These are phyloP conservation scores for Enteromius paludinosus DNA, from an alignment of 2,797 vertebrate species.

Conservation along the genomic window DNA sequence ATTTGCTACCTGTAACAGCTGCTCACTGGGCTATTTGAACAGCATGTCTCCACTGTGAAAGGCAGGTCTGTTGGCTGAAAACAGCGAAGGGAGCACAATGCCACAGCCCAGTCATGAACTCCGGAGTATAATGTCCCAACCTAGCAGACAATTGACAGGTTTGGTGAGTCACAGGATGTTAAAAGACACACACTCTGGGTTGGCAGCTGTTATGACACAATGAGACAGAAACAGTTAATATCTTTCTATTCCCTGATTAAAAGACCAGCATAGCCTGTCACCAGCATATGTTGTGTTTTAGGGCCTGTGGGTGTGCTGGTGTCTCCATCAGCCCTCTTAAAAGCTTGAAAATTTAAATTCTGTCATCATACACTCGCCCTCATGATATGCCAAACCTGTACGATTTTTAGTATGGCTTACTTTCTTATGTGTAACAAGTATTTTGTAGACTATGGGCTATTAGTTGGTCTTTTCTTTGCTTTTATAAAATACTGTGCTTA, in stretches of 20 bases:
- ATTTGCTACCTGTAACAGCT: conserved; percentile 31
- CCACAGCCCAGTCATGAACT: conserved; percentile 30
- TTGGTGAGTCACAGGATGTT: conserved; percentile 61
- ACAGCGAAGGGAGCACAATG: conserved; percentile 35
- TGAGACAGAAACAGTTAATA: conserved; percentile 23
- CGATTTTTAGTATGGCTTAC: not conserved
- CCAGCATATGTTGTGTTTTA: conserved; percentile 11
- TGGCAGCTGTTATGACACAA: conserved; percentile 61
- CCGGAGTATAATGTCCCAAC: conserved; percentile 30
- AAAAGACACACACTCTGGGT: conserved; percentile 48
- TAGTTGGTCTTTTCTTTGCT: not conserved
- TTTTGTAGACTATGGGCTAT: not conserved
- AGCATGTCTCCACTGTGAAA: conserved; percentile 44
- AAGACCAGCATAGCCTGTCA: conserved; percentile 23
- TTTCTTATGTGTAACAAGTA: not conserved
- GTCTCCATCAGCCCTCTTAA: not conserved
- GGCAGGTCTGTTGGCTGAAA: conserved; percentile 34
- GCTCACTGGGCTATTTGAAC: conserved; percentile 39
- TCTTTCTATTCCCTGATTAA: conserved; percentile 28
- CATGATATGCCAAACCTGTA: not conserved
- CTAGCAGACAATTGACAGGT: conserved; percentile 36
- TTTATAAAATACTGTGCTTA: not conserved
- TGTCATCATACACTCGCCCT: conserved; percentile 20
- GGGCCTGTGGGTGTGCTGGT: not conserved
- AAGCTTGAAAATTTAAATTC: not conserved